Evolutionary conservation across 2,888 invertebrate species (phyloP), one percentile per base, ranked within the genome.

Genomic region (Salticus scenicus): DNA sequence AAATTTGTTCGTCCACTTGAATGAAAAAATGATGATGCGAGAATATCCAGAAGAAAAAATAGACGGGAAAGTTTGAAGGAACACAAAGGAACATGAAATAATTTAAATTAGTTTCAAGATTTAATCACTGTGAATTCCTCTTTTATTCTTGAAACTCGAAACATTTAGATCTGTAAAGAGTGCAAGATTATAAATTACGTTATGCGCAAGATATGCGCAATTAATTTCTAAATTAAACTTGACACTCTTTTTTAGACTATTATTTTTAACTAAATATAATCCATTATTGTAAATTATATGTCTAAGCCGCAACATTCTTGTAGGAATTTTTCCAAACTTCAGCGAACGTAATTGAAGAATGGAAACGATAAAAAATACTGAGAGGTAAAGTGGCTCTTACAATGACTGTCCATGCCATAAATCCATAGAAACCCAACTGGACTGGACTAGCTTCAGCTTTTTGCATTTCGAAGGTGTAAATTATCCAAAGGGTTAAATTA

Each of bases 401-500:
- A 70, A 98, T 95, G 89, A 98, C 94, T 76, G 97, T 95, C 98
- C 98, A 98, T 88, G 97, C 95, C 88, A 97, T 94, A 91, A 95
- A 96, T 79, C 98, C 98, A 91, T 97, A 98, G 93, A 97, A 97
- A 90, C 96, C 95, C 90, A 97, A 93, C 90, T 93, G 92, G 28
- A 93, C 92, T 88, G 97, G 97, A 92, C 97, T 97, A 89, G 96
- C 96, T 90, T 95, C 94, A 87, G 97, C 97, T 92, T 97, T 97
- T 92, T 97, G 96, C 89, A 96, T 96, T 92, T 98, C 97, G 91
- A 98, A 97, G 57, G 97, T 97, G 92, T 97, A 97, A 90, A 98
- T 96, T 88, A 97, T 95, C 95, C 98, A 98, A 95, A 98, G 96
- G 89, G 98, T 97, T 89, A 98, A 95, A 92, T 98, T 98, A 92